phyloP scores from a whole-genome alignment of 2,113 vertebrate species.

The Nymphicus hollandicus region DNA sequence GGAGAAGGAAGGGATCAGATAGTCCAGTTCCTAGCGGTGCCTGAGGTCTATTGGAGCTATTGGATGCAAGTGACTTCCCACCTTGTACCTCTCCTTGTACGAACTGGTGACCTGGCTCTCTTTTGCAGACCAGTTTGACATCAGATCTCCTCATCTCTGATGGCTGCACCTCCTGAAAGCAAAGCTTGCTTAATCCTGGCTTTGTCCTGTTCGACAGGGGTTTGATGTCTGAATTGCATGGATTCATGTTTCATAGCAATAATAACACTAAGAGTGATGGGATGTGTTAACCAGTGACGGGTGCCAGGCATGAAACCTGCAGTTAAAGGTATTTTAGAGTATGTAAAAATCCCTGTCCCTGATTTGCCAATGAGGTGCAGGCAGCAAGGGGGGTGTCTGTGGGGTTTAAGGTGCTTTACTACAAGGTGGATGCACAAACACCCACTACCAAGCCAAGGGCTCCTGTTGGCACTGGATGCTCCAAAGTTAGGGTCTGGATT shows the following conservation, averaged over 20 bases:
- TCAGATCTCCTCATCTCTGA: not conserved
- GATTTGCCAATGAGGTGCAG: not conserved
- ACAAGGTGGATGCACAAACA: not conserved
- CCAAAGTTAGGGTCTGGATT: not conserved
- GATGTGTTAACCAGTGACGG: not conserved
- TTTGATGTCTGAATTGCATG: not conserved
- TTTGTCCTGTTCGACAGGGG: rapidly evolving
- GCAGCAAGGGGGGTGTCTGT: not conserved
- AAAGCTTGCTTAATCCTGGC: not conserved
- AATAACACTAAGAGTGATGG: not conserved
- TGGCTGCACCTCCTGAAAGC: not conserved
- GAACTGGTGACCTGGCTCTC: not conserved
- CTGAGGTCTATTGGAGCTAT: rapidly evolving
- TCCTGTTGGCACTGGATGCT: not conserved
- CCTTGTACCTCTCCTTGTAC: not conserved
- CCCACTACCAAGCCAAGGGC: rapidly evolving
- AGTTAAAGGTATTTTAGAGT: slow-evolving; percentile 1
- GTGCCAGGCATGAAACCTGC: not conserved
- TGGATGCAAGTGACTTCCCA: not conserved
- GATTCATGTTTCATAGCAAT: not conserved
- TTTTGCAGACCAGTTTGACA: not conserved
- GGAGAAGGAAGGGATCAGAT: rapidly evolving
- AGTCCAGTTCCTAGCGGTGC: not conserved
- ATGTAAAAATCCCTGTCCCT: not conserved
- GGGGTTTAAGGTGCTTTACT: not conserved